Base-by-base conservation (phyloP, 1,140 invertebrate genomes). In the Diuraphis noxia region DNA sequence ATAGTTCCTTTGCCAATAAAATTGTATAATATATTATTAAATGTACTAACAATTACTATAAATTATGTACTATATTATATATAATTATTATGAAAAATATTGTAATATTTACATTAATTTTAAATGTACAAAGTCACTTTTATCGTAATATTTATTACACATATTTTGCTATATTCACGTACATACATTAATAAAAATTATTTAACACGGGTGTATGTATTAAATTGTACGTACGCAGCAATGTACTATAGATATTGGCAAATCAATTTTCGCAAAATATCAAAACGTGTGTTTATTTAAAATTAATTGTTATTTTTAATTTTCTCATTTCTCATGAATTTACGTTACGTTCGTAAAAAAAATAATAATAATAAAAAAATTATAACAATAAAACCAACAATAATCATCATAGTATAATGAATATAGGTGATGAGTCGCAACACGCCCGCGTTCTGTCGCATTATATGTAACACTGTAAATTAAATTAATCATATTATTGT, bases 111-210 rank as follows among this genome's bases (percentile, higher is more conserved):
- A n/a, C 4, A 72, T 72, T n/a, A 72, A n/a, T 72, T 4, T 72
- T n/a, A 17, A n/a, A 72, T 72, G n/a, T n/a, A 17, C 1, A 17
- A n/a, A 72, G 34, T 72, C 17, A 72, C 30, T 72, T n/a, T 72
- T 72, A 72, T 72, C n/a, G 30, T 72, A 72, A 72, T 17, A 72
- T n/a, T n/a, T n/a, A 72, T 72, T 72, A 72, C n/a, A 34, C 56
- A 23, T n/a, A 72, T 72, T 72, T 72, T 72, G 34, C 19, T n/a
- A 5, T 72, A 13, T 72, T 72, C 30, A n/a, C 4, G n/a, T 72
- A n/a, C 56, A 72, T 72, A n/a, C 56, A 72, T 72, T 72, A 72
- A 72, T n/a, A 72, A n/a, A n/a, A 72, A n/a, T 72, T 72, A 72
- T 63, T n/a, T 72, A 13, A 17, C 2, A 30, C 13, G 30, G n/a